Evolutionary conservation across 2,888 invertebrate species (phyloP).

Genomic region (Stenurella melanura): DNA sequence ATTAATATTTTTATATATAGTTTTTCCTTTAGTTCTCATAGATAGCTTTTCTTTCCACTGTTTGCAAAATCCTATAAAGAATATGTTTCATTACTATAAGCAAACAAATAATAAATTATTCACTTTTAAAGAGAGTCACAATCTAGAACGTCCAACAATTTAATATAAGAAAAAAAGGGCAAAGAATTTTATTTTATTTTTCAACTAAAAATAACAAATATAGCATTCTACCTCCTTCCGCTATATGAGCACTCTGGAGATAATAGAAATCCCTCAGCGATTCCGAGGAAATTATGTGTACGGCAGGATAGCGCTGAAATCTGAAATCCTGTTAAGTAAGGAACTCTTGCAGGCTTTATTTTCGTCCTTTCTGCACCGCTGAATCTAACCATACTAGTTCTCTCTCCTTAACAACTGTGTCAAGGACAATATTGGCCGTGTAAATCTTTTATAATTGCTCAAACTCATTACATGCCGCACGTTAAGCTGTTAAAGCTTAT

Average conservation of each 20-base stretch:
- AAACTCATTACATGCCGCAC: constrained; percentile 16
- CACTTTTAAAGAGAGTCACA: too few species aligned
- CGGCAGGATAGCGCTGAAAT: constrained; percentile 28
- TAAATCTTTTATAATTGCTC: constrained; percentile 46
- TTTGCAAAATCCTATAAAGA: too few species aligned
- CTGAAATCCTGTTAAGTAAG: constrained; percentile 31
- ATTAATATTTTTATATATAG: too few species aligned
- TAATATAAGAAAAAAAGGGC: neutral
- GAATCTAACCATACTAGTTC: constrained; percentile 19
- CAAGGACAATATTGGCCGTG: constrained; percentile 41
- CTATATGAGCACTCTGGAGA: constrained; percentile 12
- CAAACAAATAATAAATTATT: too few species aligned
- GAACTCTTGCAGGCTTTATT: constrained; percentile 22
- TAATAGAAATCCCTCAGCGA: constrained; percentile 22
- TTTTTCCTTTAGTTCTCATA: too few species aligned
- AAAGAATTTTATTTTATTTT: neutral
- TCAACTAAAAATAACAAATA: constrained; percentile 20
- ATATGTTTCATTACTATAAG: too few species aligned
- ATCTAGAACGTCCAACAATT: neutral
- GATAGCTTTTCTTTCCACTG: too few species aligned
- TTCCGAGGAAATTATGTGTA: constrained; percentile 21
- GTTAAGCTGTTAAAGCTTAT: constrained; percentile 29
- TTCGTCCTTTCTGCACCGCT: constrained; percentile 26
- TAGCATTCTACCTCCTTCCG: neutral
- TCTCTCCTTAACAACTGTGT: constrained; percentile 41